phyloP scores from a whole-genome alignment of 2,888 invertebrate genomes.

The Ornithoptera priamus region DNA sequence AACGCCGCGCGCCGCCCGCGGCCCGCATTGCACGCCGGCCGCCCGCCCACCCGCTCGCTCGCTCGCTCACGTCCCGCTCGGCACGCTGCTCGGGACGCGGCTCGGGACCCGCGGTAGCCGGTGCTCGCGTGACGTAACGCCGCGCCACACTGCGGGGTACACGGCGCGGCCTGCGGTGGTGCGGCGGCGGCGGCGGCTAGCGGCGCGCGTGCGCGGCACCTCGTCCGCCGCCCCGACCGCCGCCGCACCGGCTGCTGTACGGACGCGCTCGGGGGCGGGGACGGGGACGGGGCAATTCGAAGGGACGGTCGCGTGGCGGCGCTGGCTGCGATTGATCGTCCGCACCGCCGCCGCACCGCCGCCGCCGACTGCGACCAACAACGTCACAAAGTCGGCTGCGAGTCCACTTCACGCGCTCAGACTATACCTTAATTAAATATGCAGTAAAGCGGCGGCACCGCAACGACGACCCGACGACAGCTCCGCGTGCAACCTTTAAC shows the following conservation, averaged over 20 bases:
- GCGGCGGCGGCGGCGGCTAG: conserved; percentile 25
- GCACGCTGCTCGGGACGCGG: conserved; percentile 40
- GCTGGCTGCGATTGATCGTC: conserved; percentile 10
- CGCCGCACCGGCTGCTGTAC: too few relatives aligned
- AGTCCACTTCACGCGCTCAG: too few relatives aligned
- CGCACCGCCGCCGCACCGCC: not conserved
- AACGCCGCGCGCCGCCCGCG: conserved; percentile 36
- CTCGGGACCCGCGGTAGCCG: conserved; percentile 21
- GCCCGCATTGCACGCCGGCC: conserved; percentile 32
- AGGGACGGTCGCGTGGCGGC: conserved; percentile 2
- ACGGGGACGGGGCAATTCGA: too few relatives aligned
- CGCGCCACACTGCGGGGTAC: conserved; percentile 54
- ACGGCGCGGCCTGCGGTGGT: conserved; percentile 31
- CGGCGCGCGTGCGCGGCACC: conserved; percentile 33
- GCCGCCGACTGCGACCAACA: not conserved
- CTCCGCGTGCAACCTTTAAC: too few relatives aligned
- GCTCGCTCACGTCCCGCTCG: conserved; percentile 34
- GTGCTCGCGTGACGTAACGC: conserved; percentile 48
- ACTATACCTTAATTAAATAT: too few relatives aligned
- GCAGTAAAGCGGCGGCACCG: too few relatives aligned
- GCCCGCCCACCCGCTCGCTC: conserved; percentile 36
- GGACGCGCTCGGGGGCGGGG: too few relatives aligned
- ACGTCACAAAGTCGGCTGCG: too few relatives aligned
- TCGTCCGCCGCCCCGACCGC: not conserved
- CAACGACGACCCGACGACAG: too few relatives aligned